Percentiles rank a stretch among this genome's conserved stretches.
These are phyloP conservation scores for Echinarachnius parma DNA, from an alignment of 53 echinoderm and acorn worm species.

Conservation along the genomic window DNA sequence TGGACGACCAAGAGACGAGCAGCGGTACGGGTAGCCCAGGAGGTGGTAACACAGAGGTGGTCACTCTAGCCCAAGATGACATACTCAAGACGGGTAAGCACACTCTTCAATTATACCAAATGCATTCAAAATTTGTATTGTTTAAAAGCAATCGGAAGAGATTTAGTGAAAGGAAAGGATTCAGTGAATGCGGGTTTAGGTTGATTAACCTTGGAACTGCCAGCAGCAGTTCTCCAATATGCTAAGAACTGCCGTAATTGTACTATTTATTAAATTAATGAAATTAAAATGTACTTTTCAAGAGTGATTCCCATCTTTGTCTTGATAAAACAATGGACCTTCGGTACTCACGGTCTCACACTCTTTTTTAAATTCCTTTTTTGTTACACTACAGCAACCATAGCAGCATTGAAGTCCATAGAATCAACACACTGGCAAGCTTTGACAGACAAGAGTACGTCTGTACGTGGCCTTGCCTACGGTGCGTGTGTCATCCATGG, in stretches of 20 bases:
- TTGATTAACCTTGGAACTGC: not conserved
- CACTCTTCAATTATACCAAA: not conserved
- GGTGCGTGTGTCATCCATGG: constrained; percentile 80
- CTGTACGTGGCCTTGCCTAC: constrained; percentile 53
- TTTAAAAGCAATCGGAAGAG: no score
- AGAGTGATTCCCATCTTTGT: no score
- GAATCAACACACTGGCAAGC: constrained; percentile 44
- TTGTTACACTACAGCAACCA: constrained; percentile 60
- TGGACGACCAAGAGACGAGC: constrained; percentile 1
- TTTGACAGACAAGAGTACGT: constrained; percentile 55
- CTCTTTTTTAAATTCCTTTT: no score
- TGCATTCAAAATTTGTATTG: no score
- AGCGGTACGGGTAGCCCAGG: not conserved
- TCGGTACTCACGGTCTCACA: no score
- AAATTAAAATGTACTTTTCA: no score
- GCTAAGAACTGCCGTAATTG: no score
- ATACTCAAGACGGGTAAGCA: constrained; percentile 70
- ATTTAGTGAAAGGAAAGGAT: no score
- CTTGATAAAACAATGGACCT: no score
- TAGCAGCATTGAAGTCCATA: constrained; percentile 64
- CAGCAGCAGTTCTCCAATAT: constrained; percentile 2
- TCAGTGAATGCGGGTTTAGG: no score
- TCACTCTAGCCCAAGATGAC: constrained; percentile 52
- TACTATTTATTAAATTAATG: no score
- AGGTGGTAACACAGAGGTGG: constrained; percentile 4